Base-by-base conservation (phyloP, 2,888 invertebrate genomes). In the Zygaena filipendulae region DNA sequence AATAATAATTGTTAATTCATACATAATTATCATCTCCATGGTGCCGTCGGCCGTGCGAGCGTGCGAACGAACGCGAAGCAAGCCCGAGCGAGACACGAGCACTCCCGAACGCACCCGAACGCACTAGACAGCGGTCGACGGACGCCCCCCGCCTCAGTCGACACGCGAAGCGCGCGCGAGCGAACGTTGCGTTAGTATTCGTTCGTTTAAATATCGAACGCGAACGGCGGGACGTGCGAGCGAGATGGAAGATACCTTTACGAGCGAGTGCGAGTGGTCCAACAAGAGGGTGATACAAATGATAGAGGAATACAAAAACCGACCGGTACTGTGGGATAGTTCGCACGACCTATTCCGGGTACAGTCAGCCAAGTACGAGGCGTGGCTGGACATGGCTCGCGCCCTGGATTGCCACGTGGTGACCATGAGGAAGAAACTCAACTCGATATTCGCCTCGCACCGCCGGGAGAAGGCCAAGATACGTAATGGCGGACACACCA, bases 391-490 rank as follows among this genome's bases (percentile, higher is more conserved):
- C 3, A 20, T 77, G 21, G 71, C 74, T 4, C 44, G 45, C 7
- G 29, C 48, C 4, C 70, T 72, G 38, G 53, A 63, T 4, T 69
- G 70, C 30, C 68, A 71, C 23, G 58, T 71, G 4, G 45, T 52
- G 0, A 70, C 71, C 31, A 34, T 79, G 31, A 45, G 64, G 14
- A 71, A 67, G 56, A 79, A 79, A 36, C 36, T 79, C 29, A 71
- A 71, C 39, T 77, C 77, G 1, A 45, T 79, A 20, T 58, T 77
- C 38, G 79, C 77, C 2, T 79, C 77, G 21, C 62, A 72, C 21
- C 47, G 77, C 3, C 54, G 77, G 3, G 77, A 75, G 46, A 69
- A 68, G 39, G 43, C 46, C 23, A 69, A 64, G 38, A 57, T 74
- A 11, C 54, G 64, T 2, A 35, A 44, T 4, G 74, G 74, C 1